Evolutionary conservation across 2,113 vertebrate genomes (phyloP).

Genomic region (Gobio gobio): DNA sequence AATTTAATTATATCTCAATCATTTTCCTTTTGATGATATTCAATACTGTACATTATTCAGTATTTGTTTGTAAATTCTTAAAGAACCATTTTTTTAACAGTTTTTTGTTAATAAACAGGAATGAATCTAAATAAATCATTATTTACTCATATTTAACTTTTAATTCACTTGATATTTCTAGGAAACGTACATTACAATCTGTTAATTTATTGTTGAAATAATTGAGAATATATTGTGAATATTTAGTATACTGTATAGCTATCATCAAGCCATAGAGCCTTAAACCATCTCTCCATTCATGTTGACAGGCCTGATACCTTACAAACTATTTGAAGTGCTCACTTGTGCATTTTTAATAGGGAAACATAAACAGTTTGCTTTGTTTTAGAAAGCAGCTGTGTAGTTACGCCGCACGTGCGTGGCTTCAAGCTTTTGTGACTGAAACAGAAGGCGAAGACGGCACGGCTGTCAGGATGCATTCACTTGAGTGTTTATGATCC

Average conservation of each 20-base stretch:
- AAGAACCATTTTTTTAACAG: no score
- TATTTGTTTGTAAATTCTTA: not conserved
- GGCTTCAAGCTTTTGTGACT: conserved; percentile 68
- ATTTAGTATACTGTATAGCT: not conserved
- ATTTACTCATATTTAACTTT: not conserved
- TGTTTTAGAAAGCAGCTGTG: conserved; percentile 61
- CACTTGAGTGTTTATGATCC: conserved; percentile 70
- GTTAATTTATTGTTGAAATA: not conserved
- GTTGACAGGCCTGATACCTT: conserved; percentile 88
- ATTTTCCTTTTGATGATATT: not conserved
- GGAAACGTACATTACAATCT: not conserved
- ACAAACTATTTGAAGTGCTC: conserved; percentile 84
- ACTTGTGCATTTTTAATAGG: conserved; percentile 75
- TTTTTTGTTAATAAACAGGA: not conserved
- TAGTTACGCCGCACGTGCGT: conserved; percentile 48
- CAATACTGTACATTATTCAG: not conserved
- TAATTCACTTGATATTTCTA: not conserved
- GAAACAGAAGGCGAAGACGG: conserved; percentile 73
- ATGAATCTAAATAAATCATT: not conserved
- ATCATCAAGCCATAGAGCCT: not conserved
- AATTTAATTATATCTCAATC: not conserved
- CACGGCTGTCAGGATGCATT: conserved; percentile 75
- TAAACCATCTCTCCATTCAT: conserved; percentile 85
- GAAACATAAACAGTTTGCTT: conserved; percentile 63
- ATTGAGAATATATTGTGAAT: conserved; percentile 13